Conservation (phyloP, 2,888 invertebrate species). For the Thecophora atra region DNA sequence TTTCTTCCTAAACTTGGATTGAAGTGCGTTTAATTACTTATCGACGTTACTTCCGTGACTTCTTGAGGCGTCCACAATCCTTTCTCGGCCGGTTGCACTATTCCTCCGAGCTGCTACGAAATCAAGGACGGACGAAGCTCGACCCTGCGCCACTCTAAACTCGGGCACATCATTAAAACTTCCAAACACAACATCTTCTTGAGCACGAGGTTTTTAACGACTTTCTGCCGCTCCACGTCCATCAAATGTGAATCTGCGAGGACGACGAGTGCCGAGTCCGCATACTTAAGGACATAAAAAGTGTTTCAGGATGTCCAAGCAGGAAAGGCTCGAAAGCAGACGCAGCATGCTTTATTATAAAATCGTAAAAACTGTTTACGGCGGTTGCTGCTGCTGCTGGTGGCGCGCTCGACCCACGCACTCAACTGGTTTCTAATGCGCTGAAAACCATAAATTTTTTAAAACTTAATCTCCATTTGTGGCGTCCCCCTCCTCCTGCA, state of each 20-base stretch:
- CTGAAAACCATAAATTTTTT: slow-evolving; percentile 52
- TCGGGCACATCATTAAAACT: slow-evolving; percentile 32
- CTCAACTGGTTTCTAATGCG: slow-evolving; percentile 45
- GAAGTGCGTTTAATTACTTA: not conserved
- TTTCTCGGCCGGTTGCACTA: not conserved
- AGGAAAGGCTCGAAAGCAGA: slow-evolving; percentile 44
- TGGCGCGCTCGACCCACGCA: not conserved
- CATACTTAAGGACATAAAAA: slow-evolving; percentile 38
- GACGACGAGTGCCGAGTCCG: not conserved
- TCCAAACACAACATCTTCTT: slow-evolving; percentile 19
- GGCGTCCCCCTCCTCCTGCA: slow-evolving; percentile 33
- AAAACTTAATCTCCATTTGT: slow-evolving; percentile 48
- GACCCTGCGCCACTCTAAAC: not conserved
- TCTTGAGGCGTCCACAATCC: not conserved
- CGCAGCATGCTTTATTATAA: slow-evolving; percentile 47
- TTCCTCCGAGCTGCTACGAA: slow-evolving; percentile 26
- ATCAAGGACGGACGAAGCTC: not conserved
- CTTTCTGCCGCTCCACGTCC: slow-evolving; percentile 23
- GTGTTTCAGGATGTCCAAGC: slow-evolving; percentile 47
- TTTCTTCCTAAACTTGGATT: slow-evolving; percentile 5
- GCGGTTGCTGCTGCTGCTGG: slow-evolving; percentile 3
- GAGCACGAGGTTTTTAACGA: slow-evolving; percentile 30
- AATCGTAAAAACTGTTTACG: slow-evolving; percentile 47
- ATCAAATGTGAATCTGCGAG: not conserved
- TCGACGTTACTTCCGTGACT: not conserved